Conservation (phyloP, 1,140 invertebrate genomes). For the Laupala kohalensis region DNA sequence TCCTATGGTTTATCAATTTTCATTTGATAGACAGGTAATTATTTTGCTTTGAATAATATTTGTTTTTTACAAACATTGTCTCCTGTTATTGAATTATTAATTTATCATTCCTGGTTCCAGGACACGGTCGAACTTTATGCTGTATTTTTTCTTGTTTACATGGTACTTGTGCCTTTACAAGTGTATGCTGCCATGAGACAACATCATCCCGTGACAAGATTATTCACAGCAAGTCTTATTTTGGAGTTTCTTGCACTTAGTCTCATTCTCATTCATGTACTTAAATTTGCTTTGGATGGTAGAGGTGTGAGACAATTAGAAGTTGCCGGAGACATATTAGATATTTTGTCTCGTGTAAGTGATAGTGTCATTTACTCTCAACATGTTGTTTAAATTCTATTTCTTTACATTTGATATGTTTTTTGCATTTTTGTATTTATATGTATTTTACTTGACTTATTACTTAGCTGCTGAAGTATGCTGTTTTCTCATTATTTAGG, state of each 20-base stretch:
- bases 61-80: no score
- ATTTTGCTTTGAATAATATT: neutral
- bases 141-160: conserved; percentile 76
- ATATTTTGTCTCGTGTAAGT: conserved; percentile 74
- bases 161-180: conserved; percentile 76
- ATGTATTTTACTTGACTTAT: no score
- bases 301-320: conserved; percentile 65
- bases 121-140: conserved; percentile 87
- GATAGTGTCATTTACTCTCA: conserved; percentile 6
- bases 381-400: neutral
- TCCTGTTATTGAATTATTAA: no score
- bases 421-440: no score
- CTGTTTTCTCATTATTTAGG: no score
- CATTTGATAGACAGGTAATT: conserved; percentile 79
- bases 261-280: conserved; percentile 75
- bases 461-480: no score
- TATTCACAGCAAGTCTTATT: conserved; percentile 76
- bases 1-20: conserved; percentile 87
- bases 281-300: conserved; percentile 83
- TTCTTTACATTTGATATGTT: no score
- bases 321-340: conserved; percentile 79
- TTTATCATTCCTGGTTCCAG: conserved; percentile 24
- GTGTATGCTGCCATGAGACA: conserved; percentile 76
- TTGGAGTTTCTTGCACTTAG: conserved; percentile 74
- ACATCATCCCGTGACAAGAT: conserved; percentile 77